phyloP scores from a whole-genome alignment of 92 coral and sea anemone genomes.

The Epizoanthus illoricatus region DNA sequence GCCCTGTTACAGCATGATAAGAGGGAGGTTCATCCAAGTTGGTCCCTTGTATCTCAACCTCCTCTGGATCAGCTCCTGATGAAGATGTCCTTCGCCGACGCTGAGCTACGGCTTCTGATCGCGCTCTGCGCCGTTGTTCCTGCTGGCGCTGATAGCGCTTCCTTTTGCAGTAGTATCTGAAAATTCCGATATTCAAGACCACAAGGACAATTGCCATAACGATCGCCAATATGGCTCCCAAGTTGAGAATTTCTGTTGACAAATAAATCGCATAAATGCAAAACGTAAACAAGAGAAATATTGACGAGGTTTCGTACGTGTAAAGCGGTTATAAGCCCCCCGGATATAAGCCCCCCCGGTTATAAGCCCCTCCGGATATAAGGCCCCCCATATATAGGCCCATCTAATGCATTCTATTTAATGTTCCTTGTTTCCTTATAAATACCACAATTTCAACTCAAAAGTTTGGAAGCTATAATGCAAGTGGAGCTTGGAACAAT shows the following conservation, averaged over 20 bases:
- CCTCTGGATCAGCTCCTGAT: background rate
- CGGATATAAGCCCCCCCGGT: too few species aligned
- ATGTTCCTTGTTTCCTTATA: too few species aligned
- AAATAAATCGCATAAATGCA: background rate
- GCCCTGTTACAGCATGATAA: background rate
- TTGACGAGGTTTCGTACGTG: too few species aligned
- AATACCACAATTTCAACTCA: too few species aligned
- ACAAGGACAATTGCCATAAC: background rate
- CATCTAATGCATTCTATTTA: too few species aligned
- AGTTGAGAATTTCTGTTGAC: slow-evolving; percentile 20
- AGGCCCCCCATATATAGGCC: too few species aligned
- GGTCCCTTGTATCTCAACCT: background rate
- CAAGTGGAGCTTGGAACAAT: too few species aligned
- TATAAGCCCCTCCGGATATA: too few species aligned
- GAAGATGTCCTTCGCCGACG: background rate
- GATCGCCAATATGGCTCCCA: slow-evolving; percentile 14
- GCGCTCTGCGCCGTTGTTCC: background rate
- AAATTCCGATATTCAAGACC: background rate
- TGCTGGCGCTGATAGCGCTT: background rate
- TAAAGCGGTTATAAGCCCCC: too few species aligned
- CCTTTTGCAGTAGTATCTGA: slow-evolving; percentile 27
- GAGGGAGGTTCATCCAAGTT: slow-evolving; percentile 35
- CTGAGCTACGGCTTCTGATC: background rate
- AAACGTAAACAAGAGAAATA: too few species aligned
- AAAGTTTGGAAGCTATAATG: too few species aligned